Percentiles rank a stretch among this genome's conserved stretches.
phyloP scores from a whole-genome alignment of 2,797 vertebrate species.

The Steatocranus sp. region DNA sequence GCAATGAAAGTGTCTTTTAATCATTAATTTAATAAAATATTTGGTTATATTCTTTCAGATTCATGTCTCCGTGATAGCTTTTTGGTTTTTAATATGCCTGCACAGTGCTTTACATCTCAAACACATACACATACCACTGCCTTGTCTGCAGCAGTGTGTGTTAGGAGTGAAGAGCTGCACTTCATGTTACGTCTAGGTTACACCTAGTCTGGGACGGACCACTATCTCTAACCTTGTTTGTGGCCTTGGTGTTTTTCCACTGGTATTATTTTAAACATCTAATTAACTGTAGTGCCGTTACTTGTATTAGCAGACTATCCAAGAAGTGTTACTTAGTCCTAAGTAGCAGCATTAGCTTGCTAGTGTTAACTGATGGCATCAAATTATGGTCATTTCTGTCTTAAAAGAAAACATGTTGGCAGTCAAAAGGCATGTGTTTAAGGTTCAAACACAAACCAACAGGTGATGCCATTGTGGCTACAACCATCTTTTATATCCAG shows the following conservation, averaged over 20 bases:
- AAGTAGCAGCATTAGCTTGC: background rate
- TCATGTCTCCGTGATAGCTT: background rate
- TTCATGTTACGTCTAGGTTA: background rate
- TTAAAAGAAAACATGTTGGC: background rate
- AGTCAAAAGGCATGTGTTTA: background rate
- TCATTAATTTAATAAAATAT: background rate
- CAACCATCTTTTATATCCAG: background rate
- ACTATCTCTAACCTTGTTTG: background rate
- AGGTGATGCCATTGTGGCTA: background rate
- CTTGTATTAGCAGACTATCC: background rate
- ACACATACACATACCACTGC: background rate
- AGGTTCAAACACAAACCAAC: background rate
- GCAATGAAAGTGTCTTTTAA: background rate
- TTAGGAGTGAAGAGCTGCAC: background rate
- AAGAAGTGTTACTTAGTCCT: background rate
- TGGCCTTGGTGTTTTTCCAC: background rate
- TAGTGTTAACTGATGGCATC: background rate
- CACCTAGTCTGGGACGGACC: background rate
- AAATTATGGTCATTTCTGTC: background rate
- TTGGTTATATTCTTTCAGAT: background rate
- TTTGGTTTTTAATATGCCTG: background rate
- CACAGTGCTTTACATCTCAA: background rate
- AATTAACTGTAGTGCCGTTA: background rate
- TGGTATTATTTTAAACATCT: background rate
- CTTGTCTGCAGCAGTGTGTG: background rate